These are phyloP conservation scores for Teleogryllus oceanicus DNA, from an alignment of 2,888 invertebrate genomes.

Conservation along the genomic window DNA sequence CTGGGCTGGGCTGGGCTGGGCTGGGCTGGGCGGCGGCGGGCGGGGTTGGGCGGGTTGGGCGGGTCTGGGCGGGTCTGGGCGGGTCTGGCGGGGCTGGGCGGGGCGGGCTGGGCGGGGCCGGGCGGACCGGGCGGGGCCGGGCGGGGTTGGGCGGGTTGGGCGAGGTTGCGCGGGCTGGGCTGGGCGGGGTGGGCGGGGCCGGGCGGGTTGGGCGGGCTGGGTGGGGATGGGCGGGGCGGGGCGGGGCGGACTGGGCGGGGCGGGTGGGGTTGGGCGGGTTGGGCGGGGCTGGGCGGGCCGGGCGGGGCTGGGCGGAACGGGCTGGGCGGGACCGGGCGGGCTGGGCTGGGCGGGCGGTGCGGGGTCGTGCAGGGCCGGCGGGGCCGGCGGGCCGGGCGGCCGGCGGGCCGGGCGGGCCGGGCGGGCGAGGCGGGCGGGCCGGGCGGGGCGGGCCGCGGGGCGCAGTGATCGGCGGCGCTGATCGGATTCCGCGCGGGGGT, in stretches of 20 bases:
- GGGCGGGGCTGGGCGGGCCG: background rate
- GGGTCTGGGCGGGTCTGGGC: background rate
- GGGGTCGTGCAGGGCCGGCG: too few relatives aligned
- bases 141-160: too few relatives aligned
- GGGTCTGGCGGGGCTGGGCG: background rate
- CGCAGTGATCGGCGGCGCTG: background rate
- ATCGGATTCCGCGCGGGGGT: background rate
- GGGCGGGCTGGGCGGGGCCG: background rate
- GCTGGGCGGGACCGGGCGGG: background rate
- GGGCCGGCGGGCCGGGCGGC: too few relatives aligned
- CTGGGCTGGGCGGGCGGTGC: background rate
- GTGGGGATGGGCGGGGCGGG: background rate
- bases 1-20: background rate
- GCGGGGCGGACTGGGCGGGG: background rate
- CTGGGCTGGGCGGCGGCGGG: background rate
- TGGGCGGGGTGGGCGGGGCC: too few relatives aligned
- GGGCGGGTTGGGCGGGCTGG: background rate
- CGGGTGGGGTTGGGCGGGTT: too few relatives aligned
- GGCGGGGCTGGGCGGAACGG: background rate
- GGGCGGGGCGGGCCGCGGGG: background rate
- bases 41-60: background rate
- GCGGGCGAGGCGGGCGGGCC: too few relatives aligned
- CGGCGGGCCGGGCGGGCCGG: too few relatives aligned
- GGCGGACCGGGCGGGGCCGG: too few relatives aligned
- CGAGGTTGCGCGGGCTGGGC: too few relatives aligned